These are phyloP conservation scores for Leucoraja erinaceus DNA, from an alignment of 2,113 vertebrate species.

Conservation along the genomic window DNA sequence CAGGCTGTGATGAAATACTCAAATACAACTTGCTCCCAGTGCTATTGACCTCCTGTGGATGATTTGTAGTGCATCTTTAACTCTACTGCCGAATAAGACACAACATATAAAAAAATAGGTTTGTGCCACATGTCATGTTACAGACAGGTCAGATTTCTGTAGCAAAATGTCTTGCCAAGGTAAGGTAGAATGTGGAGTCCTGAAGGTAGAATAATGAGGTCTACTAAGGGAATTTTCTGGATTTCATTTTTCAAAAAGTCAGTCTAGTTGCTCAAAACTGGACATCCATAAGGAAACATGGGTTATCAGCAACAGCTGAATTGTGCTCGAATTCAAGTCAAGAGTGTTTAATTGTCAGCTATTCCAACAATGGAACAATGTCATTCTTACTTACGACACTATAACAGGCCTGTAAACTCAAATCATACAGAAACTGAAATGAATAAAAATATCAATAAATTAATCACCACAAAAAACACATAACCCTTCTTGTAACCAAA, in stretches of 20 bases:
- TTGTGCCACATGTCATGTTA: not conserved
- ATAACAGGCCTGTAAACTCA: too few species aligned
- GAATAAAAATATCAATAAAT: too few species aligned
- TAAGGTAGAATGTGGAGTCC: not conserved
- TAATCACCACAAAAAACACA: too few species aligned
- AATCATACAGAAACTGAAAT: too few species aligned
- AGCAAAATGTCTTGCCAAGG: not conserved
- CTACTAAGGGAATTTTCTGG: not conserved
- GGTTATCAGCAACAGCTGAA: too few species aligned
- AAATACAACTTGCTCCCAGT: not conserved
- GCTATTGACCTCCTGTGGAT: slow-evolving; percentile 15
- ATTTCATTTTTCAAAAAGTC: not conserved
- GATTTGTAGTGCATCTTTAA: not conserved
- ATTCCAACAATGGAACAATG: too few species aligned
- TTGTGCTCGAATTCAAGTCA: too few species aligned
- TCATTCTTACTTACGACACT: too few species aligned
- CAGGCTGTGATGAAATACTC: not conserved
- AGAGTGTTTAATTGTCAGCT: too few species aligned
- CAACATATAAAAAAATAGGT: not conserved
- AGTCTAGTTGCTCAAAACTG: too few species aligned
- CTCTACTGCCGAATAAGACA: not conserved
- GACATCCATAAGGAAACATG: too few species aligned
- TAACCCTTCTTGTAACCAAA: too few species aligned
- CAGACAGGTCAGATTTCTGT: not conserved
- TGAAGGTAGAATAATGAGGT: not conserved